Evolutionary conservation across 2,113 vertebrate species (phyloP), one percentile per base, ranked within the genome.

Genomic region (Pollimyrus isidori): DNA sequence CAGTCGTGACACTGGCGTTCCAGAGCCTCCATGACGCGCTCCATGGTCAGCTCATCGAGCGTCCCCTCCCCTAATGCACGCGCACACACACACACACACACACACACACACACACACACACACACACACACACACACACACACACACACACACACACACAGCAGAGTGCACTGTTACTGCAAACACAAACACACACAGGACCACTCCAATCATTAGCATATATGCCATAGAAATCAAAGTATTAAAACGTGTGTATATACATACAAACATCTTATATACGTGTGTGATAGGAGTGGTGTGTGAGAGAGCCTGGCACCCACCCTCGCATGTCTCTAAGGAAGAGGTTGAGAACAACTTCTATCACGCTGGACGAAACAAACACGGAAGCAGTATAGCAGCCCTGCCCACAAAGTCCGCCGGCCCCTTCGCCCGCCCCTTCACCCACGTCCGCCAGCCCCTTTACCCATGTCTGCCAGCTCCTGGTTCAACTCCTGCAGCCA

Each of bases 1-100:
- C 98, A 99, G 94, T 98, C 97, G 91, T 99, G 97, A 89, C 98
- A 99, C 76, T 97, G 98, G 21, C 96, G 94, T 93, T 99, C 98
- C 92, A 99, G 95, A 45, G 97, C 97, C 94, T 99, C 98, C 92
- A 99, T 95, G 42, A 96, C 94, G 48, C 97, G 97, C 91, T 99
- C 98, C 98, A 99, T 97, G 1, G 97, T 97, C 90, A 97, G 95
- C 91, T 99, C 98, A 91, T 99, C 96, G 91, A 99, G 88, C 23
- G 92, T 93, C n/a, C 92, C 95, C 21, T 96, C 97, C 50, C 98
- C 98, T 99, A 92, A 26, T 39, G 42, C 42, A 23, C n/a, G 2
- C 46, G 35, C 46, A 53, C 48, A 0, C 17, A 21, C 15, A 84
- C 42, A 0, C 11, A 4, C 26, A 82, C 76, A 45, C 23, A 15